These are phyloP conservation scores for Tryphoninae sp. DNA, from an alignment of 2,888 invertebrate species.

Conservation along the genomic window DNA sequence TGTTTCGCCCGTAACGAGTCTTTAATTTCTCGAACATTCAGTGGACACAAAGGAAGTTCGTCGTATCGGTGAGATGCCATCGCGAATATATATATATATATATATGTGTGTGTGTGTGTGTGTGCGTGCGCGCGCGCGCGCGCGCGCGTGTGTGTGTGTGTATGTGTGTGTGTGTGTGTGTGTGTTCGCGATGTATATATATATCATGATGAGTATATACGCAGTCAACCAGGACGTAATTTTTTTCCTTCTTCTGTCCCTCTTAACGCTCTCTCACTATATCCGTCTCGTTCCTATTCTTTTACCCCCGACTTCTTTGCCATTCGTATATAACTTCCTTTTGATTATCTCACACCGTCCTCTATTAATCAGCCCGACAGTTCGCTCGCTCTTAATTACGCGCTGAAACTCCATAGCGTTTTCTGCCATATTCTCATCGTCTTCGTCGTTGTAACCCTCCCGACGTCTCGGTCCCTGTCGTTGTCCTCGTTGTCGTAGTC, in stretches of 20 bases:
- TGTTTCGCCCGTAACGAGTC: constrained; percentile 63
- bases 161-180: no score
- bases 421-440: constrained; percentile 42
- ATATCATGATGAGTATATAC: constrained; percentile 41
- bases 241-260: constrained; percentile 24
- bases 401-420: constrained; percentile 67
- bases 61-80: constrained; percentile 71
- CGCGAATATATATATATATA: constrained; percentile 59
- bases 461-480: constrained; percentile 49
- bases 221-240: constrained; percentile 62
- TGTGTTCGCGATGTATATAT: constrained; percentile 43
- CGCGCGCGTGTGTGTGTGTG: no score
- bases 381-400: constrained; percentile 79
- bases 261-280: constrained; percentile 19
- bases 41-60: constrained; percentile 61
- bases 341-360: constrained; percentile 80
- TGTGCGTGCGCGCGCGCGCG: no score
- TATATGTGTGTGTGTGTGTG: no score
- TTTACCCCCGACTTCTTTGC: constrained; percentile 72
- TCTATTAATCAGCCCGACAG: constrained; percentile 80
- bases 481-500: constrained; percentile 40
- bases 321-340: constrained; percentile 79
- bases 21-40: constrained; percentile 64
- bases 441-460: constrained; percentile 6
- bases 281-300: constrained; percentile 65